Evolutionary conservation across 2,113 vertebrate genomes (phyloP).

Genomic region (Sitta europaea): DNA sequence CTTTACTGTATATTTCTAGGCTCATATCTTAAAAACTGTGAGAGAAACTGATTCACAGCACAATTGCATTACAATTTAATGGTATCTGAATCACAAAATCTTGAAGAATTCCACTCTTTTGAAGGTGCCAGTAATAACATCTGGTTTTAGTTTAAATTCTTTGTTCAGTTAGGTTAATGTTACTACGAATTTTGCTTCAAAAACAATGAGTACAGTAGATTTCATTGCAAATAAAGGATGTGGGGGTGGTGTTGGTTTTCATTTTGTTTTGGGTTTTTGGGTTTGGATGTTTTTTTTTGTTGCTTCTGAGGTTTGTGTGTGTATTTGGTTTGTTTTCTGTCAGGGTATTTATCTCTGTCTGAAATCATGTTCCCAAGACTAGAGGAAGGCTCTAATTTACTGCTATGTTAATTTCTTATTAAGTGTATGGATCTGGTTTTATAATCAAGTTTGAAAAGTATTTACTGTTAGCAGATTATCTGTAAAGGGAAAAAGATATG

Average conservation of each 20-base stretch:
- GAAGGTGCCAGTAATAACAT: not conserved
- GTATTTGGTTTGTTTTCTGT: not conserved
- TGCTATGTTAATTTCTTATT: not conserved
- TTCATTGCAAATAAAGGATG: not conserved
- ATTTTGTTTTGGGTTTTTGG: not conserved
- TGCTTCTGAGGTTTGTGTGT: not conserved
- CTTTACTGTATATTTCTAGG: not conserved
- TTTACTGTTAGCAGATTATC: not conserved
- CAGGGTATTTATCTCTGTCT: not conserved
- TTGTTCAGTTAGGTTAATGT: not conserved
- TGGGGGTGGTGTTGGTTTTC: not conserved
- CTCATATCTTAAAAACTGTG: not conserved
- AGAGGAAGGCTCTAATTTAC: not conserved
- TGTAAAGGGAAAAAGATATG: not conserved
- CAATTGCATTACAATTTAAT: not conserved
- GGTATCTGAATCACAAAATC: not conserved
- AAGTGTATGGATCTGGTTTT: not conserved
- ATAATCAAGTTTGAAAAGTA: not conserved
- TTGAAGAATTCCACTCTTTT: slow-evolving; percentile 7
- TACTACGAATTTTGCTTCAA: not conserved
- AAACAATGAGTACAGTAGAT: not conserved
- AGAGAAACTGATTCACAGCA: not conserved
- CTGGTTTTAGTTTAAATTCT: slow-evolving; percentile 29
- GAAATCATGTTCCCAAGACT: not conserved
- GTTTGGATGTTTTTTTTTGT: not conserved